Evolutionary conservation across 2,113 vertebrate genomes (phyloP), one percentile per base, ranked within the genome.

Genomic region (Peromyscus maniculatus): DNA sequence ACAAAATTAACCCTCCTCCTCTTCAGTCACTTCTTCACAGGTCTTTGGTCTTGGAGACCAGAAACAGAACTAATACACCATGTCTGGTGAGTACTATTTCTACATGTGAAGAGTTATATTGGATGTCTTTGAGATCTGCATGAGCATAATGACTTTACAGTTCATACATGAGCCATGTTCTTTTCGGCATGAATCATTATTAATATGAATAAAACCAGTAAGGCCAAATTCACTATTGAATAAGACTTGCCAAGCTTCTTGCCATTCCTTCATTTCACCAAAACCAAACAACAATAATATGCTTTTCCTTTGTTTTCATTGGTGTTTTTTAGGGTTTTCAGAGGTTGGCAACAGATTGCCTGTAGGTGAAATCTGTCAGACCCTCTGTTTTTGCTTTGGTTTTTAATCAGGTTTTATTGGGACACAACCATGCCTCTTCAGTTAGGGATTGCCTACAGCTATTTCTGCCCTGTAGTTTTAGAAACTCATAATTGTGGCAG

Each of bases 251-350:
- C 39, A 87, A 93, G 52, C 74, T 96, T 89, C 78, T 67, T 79
- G 83, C 67, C 36, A 17, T 94, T 93, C 22, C 59, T 31, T 57
- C 83, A 96, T 83, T 93, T 83, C 59, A 95, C 77, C 8, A 46
- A 89, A n/a, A 86, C 5, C 8, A 52, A 52, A 9, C 49, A 52
- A 52, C 21, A 79, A 59, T 24, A n/a, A 55, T 57, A 84, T 8
- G 77, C 21, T 88, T 94, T 24, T 21, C 33, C 36, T 90, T 88
- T 8, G 31, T 77, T 36, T 59, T 90, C 46, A 4, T 55, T 52
- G n/a, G 7, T 69, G 93, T 72, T 33, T 69, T 87, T 67, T 39
- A 71, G 46, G 19, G 64, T 89, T 87, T 78, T n/a, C 43, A 69
- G 21, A 43, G 43, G 9, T 59, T 93, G 88, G 92, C 36, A 94